These are phyloP conservation scores for Hyposoter dolosus DNA, from an alignment of 2,888 invertebrate genomes.

Conservation along the genomic window DNA sequence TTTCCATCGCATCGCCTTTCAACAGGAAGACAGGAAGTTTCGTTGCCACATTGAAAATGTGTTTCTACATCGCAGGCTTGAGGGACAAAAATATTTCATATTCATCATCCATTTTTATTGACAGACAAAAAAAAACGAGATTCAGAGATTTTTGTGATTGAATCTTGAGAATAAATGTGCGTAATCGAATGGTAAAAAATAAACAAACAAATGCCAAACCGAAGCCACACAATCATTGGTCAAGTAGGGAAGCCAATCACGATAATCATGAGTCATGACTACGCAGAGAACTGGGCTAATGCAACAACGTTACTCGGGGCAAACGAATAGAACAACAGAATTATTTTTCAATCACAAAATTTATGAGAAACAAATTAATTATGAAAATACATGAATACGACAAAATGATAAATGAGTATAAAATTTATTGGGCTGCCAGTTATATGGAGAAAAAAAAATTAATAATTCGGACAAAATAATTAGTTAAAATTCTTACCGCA, in stretches of 20 bases:
- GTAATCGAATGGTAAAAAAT: constrained; percentile 45
- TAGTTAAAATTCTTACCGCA: constrained; percentile 87
- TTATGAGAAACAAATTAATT: not conserved
- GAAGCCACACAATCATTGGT: constrained; percentile 76
- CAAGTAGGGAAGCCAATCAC: constrained; percentile 74
- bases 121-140: not conserved
- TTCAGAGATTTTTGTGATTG: no score
- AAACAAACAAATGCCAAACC: constrained; percentile 69
- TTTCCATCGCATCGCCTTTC: constrained; percentile 90
- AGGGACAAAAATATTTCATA: constrained; percentile 69
- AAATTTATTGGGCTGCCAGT: not conserved
- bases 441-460: constrained; percentile 4
- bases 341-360: not conserved
- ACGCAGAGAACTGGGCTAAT: constrained; percentile 69
- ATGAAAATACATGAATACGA: not conserved
- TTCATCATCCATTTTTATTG: not conserved
- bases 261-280: constrained; percentile 45
- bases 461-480: constrained; percentile 10
- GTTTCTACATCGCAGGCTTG: constrained; percentile 89
- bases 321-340: constrained; percentile 19
- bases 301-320: constrained; percentile 64
- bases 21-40: constrained; percentile 90
- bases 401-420: not conserved
- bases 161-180: not conserved
- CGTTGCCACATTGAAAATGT: constrained; percentile 91